A percentile compares a stretch with the other conserved stretches of the same genome.
Conservation (phyloP, 2,888 invertebrate genomes). For the Hipparchia sbordonii region DNA sequence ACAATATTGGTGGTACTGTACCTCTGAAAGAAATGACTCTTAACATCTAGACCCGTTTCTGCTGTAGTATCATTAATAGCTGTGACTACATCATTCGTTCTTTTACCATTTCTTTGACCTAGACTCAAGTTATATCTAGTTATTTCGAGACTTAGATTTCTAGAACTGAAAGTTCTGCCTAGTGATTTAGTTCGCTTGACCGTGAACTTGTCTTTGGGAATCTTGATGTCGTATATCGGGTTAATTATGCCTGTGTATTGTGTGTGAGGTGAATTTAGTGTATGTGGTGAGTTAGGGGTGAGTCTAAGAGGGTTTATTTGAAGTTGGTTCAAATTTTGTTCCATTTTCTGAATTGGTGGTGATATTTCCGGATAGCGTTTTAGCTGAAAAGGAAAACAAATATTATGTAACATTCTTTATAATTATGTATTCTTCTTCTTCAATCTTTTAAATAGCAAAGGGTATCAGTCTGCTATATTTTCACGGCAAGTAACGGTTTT, state of each 20-base stretch:
- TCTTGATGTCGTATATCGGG: conserved; percentile 70
- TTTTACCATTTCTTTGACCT: conserved; percentile 59
- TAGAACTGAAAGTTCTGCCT: conserved; percentile 65
- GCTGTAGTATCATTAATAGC: conserved; percentile 65
- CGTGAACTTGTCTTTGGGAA: conserved; percentile 66
- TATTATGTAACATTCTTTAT: too few relatives aligned
- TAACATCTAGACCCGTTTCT: conserved; percentile 65
- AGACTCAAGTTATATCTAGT: conserved; percentile 69
- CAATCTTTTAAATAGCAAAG: too few relatives aligned
- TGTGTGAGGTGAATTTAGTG: conserved; percentile 34
- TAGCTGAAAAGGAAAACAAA: conserved; percentile 23
- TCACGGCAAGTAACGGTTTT: too few relatives aligned
- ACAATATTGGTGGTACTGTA: conserved; percentile 62
- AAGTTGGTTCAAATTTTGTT: conserved; percentile 45
- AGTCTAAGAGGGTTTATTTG: conserved; percentile 20
- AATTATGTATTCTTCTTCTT: too few relatives aligned
- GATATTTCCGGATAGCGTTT: conserved; percentile 53
- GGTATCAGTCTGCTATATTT: too few relatives aligned
- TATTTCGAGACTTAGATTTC: conserved; percentile 58
- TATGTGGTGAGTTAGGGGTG: conserved; percentile 36
- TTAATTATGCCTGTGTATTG: conserved; percentile 71
- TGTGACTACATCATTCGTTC: conserved; percentile 71
- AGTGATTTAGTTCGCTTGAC: conserved; percentile 73
- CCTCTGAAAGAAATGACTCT: conserved; percentile 64
- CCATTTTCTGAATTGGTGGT: conserved; percentile 49